Evolutionary conservation across 2,113 vertebrate species (phyloP), one percentile per base, ranked within the genome.

Genomic region (Pachyramphus minor): DNA sequence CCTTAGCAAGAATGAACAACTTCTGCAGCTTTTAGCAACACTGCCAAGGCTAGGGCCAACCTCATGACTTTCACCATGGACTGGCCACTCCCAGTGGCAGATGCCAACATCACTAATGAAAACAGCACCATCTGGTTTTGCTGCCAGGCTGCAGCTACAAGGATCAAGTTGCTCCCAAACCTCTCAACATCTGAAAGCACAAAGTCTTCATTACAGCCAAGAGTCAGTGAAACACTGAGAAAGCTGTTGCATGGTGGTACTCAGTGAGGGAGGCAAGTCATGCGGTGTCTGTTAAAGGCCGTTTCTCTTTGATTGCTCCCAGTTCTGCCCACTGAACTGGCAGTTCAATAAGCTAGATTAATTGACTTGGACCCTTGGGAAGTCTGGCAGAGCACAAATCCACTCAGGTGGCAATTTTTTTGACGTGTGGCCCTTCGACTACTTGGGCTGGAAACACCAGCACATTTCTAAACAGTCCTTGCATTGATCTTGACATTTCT

Each of bases 101-200:
- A 35, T 55, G 49, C 23, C 69, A 68, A 5, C n/a, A 20, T 16
- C 37, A 20, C 25, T 23, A 0, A 0, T 27, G 47, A 64, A 45
- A 87, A 81, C 7, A 41, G 17, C 12, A 8, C 37, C 41, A 68
- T 20, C 41, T 73, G 12, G 4, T 63, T 89, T 41, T 58, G 42
- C 44, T 53, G 31, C 42, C 1, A 8, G 31, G 23, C 30, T 75
- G 77, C 62, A 76, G 53, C 56, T 52, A 16, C 27, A 95, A 78
- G 35, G 35, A 76, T 35, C 2, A 0, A 87, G 47, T 42, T 45
- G 16, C 35, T 87, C n/a, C 44, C 75, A 35, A 53, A 33, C 41
- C 15, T 55, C 30, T 9, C 0, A 0, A 28, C 11, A 71, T 35
- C 22, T 68, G 52, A 64, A 28, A 64, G 19, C 0, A 3, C 33